phyloP scores from a whole-genome alignment of 2,113 vertebrate species.

The Ammodytes marinus region DNA sequence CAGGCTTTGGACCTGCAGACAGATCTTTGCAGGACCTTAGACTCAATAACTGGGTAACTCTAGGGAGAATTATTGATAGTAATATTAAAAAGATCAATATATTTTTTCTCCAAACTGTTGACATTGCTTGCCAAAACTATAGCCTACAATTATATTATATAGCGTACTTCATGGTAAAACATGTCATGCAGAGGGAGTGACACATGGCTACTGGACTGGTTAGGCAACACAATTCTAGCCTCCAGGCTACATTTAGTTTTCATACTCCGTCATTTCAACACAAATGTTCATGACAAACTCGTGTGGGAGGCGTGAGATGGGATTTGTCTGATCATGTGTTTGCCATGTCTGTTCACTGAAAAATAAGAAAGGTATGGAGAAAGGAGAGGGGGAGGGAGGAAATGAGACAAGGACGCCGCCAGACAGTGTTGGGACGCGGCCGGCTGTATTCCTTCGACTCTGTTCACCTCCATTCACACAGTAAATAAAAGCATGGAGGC shows the following conservation, averaged over 20 bases:
- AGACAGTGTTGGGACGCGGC: constrained; percentile 64
- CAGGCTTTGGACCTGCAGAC: too few relatives aligned
- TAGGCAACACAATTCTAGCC: background rate
- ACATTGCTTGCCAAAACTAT: too few relatives aligned
- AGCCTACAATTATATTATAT: too few relatives aligned
- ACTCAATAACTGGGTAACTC: too few relatives aligned
- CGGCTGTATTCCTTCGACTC: constrained; percentile 66
- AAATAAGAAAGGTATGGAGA: background rate
- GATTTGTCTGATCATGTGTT: background rate
- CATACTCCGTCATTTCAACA: background rate
- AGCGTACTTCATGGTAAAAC: too few relatives aligned
- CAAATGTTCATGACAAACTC: background rate
- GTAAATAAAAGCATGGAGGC: constrained; percentile 80
- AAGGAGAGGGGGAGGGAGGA: constrained; percentile 2
- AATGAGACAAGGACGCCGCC: constrained; percentile 67
- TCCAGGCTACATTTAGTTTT: background rate
- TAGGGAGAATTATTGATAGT: too few relatives aligned
- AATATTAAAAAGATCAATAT: too few relatives aligned
- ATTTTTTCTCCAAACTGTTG: too few relatives aligned
- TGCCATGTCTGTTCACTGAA: background rate
- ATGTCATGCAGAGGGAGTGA: too few relatives aligned
- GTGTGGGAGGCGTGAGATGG: too few relatives aligned
- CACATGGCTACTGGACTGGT: too few relatives aligned
- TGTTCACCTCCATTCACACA: constrained; percentile 76
- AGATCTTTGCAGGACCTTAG: too few relatives aligned